Evolutionary conservation across 2,888 invertebrate species (phyloP), one percentile per base, ranked within the genome.

Genomic region (Apodemia mormo): DNA sequence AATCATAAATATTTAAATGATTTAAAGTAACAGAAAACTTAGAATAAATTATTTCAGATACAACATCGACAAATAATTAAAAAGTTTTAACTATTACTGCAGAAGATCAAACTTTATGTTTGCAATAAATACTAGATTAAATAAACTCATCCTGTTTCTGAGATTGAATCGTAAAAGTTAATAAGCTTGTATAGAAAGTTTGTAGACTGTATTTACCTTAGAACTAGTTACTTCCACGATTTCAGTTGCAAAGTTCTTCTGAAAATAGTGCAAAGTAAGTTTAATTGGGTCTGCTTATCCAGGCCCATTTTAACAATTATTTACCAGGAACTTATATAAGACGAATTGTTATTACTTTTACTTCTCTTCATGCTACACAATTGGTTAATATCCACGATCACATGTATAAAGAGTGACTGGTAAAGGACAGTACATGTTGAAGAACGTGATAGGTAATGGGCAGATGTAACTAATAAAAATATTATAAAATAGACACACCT

Each of bases 151-250:
- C 33, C 61, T 64, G n/a, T 64, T 33, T 33, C 61, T 64, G 3
- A 64, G 61, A 64, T 64, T 64, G 61, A 64, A 64, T 64, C 37
- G 61, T 64, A 33, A 64, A 64, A 64, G 33, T 64, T 64, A 64
- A 64, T 64, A 64, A 64, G 33, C 33, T 37, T 37, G 33, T 64
- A 8, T 22, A 54, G 52, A 64, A 64, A 64, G 33, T 64, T 37
- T 64, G 61, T 37, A 33, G 30, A 64, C n/a, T n/a, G 22, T 54
- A 54, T 54, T 49, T 54, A 54, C 52, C 52, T 54, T 54, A 54
- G 52, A n/a, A 54, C 5, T 54, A 54, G 52, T 54, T 54, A 22
- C 22, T 54, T 54, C n/a, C 22, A 54, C 52, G n/a, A 52, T 52
- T 52, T 52, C 6, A 52, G 52, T 22, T 54, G 52, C 52, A 54